Conservation (phyloP, 2,888 invertebrate species). For the Sesamia inferens region DNA sequence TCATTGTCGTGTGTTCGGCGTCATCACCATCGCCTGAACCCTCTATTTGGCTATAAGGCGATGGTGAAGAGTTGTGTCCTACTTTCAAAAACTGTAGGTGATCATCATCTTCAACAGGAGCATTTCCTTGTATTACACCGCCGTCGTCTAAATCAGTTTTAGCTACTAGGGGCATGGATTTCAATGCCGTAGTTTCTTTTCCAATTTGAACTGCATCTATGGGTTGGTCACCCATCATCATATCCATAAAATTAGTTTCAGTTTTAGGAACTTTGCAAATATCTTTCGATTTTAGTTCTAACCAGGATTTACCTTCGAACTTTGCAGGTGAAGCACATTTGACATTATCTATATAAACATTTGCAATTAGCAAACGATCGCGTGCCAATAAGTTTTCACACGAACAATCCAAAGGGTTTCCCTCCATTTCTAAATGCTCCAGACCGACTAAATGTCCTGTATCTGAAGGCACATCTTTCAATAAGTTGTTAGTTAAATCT, state of each 20-base stretch:
- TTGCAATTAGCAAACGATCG: slow-evolving; percentile 89
- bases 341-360: slow-evolving; percentile 89
- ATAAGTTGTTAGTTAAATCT: slow-evolving; percentile 91
- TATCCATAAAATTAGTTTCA: slow-evolving; percentile 84
- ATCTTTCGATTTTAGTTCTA: slow-evolving; percentile 90
- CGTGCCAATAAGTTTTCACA: slow-evolving; percentile 92
- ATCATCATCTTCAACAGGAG: slow-evolving; percentile 81
- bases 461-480: slow-evolving; percentile 90
- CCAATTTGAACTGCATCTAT: slow-evolving; percentile 81
- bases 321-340: slow-evolving; percentile 89
- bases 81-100: slow-evolving; percentile 82
- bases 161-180: slow-evolving; percentile 80
- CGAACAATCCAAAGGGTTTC: slow-evolving; percentile 93
- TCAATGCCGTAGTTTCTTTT: slow-evolving; percentile 80
- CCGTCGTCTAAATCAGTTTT: slow-evolving; percentile 84
- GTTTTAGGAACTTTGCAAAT: slow-evolving; percentile 86
- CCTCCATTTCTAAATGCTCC: slow-evolving; percentile 91
- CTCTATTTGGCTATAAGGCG: slow-evolving; percentile 75
- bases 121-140: slow-evolving; percentile 77
- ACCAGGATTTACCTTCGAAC: slow-evolving; percentile 88
- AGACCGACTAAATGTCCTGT: slow-evolving; percentile 89
- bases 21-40: slow-evolving; percentile 82
- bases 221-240: slow-evolving; percentile 92
- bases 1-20: slow-evolving; percentile 82
- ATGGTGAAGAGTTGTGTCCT: slow-evolving; percentile 69